Conservation (phyloP, 2,888 invertebrate genomes). For the Scrobipalpa costella region DNA sequence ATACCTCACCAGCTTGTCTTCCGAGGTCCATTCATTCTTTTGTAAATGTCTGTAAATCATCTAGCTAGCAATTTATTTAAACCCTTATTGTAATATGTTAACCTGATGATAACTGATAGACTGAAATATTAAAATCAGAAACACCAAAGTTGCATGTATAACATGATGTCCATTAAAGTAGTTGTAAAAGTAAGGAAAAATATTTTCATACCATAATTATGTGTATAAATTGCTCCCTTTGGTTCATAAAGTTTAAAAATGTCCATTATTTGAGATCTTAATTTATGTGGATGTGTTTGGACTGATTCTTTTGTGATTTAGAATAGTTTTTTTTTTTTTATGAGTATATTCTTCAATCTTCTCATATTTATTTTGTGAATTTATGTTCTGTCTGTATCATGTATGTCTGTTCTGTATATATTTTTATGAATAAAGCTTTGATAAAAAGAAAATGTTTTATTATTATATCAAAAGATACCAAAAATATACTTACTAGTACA, state of each 20-base stretch:
- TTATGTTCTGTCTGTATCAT: neutral
- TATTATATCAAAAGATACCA: neutral
- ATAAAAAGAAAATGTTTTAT: constrained; percentile 29
- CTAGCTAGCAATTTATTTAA: neutral
- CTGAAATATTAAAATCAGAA: neutral
- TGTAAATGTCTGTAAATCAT: neutral
- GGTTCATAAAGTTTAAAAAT: neutral
- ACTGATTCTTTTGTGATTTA: neutral
- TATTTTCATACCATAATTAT: constrained; percentile 1
- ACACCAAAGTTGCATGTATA: neutral
- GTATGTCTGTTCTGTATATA: constrained; percentile 32
- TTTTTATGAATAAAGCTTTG: constrained; percentile 26
- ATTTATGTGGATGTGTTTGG: no score
- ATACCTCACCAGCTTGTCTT: neutral
- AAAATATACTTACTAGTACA: no score
- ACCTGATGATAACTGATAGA: neutral
- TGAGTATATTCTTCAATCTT: neutral
- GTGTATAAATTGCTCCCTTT: constrained; percentile 6
- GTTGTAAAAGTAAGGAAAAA: neutral
- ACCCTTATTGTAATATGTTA: neutral
- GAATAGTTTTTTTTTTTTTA: neutral
- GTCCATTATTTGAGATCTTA: no score
- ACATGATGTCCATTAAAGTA: neutral
- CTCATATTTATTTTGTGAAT: neutral
- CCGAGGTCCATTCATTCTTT: neutral